A percentile compares a stretch with the other conserved stretches of the same genome.
Conservation (phyloP, 2,888 invertebrate species). For the Anaspis maculata region DNA sequence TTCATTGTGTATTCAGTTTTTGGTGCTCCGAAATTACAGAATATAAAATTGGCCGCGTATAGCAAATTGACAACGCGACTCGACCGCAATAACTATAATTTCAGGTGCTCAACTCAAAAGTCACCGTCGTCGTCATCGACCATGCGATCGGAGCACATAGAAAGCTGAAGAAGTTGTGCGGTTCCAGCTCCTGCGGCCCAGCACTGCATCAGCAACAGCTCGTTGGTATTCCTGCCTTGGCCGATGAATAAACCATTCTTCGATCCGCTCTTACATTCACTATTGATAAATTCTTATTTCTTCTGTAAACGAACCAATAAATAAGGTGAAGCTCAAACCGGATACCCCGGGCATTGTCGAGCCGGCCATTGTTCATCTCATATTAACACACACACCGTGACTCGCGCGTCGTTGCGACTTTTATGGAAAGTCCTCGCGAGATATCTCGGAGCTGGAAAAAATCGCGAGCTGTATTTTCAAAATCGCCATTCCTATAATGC, state of each 20-base stretch:
- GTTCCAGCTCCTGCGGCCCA: no score
- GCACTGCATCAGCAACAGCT: no score
- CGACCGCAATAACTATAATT: no score
- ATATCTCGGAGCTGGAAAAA: slow-evolving; percentile 5
- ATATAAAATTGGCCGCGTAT: no score
- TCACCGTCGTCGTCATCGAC: no score
- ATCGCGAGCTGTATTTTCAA: slow-evolving; percentile 22
- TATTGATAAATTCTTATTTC: slow-evolving; percentile 37
- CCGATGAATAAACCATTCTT: slow-evolving; percentile 27
- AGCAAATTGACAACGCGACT: no score
- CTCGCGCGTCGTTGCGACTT: slow-evolving; percentile 29
- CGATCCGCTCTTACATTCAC: slow-evolving; percentile 25
- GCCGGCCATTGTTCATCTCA: slow-evolving; percentile 39
- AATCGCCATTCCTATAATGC: no score
- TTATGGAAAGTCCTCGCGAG: slow-evolving; percentile 28
- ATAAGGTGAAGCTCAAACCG: slow-evolving; percentile 29
- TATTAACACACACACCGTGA: slow-evolving; percentile 36
- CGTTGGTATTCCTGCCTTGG: slow-evolving; percentile 20
- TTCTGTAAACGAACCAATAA: slow-evolving; percentile 33
- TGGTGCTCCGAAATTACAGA: no score
- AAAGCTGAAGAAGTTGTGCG: no score
- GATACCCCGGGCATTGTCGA: slow-evolving; percentile 34
- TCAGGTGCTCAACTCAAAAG: no score
- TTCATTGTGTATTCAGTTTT: no score
- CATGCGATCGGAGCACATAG: no score